Percentiles rank a stretch among this genome's conserved stretches.
Evolutionary conservation across 2,797 vertebrate genomes (phyloP).

Genomic region (Falco peregrinus): DNA sequence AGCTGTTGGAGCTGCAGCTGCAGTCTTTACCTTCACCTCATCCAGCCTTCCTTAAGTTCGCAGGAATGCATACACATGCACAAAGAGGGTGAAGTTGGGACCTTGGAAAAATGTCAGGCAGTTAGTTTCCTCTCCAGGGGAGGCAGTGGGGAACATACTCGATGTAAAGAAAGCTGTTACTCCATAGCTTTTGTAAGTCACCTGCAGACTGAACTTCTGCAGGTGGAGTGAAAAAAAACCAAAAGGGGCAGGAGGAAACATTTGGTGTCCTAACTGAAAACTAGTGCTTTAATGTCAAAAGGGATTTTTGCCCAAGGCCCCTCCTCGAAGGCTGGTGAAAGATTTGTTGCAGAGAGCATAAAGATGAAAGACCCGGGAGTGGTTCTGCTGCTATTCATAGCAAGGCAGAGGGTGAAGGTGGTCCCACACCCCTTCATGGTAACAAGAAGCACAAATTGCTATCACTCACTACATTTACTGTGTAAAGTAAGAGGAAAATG

Average conservation of each 20-base stretch:
- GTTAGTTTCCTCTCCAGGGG: not conserved
- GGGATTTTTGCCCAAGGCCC: not conserved
- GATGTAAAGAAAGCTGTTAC: not conserved
- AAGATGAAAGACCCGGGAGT: not conserved
- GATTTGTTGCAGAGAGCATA: not conserved
- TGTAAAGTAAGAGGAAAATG: not conserved
- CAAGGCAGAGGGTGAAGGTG: not conserved
- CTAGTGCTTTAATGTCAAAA: not conserved
- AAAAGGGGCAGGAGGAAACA: no score
- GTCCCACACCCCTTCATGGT: not conserved
- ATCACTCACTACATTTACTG: rapidly evolving
- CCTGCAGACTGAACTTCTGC: not conserved
- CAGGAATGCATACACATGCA: rapidly evolving
- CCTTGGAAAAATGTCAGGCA: not conserved
- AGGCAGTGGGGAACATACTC: not conserved
- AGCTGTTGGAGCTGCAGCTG: not conserved
- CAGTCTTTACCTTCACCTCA: not conserved
- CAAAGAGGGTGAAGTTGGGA: not conserved
- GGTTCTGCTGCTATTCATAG: not conserved
- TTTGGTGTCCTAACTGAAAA: not conserved
- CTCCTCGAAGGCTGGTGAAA: not conserved
- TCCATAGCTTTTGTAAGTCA: not conserved
- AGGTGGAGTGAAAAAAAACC: not conserved
- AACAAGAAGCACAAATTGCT: not conserved
- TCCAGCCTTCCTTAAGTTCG: not conserved